Evolutionary conservation across 2,113 vertebrate genomes (phyloP).

Genomic region (Recurvirostra avosetta): DNA sequence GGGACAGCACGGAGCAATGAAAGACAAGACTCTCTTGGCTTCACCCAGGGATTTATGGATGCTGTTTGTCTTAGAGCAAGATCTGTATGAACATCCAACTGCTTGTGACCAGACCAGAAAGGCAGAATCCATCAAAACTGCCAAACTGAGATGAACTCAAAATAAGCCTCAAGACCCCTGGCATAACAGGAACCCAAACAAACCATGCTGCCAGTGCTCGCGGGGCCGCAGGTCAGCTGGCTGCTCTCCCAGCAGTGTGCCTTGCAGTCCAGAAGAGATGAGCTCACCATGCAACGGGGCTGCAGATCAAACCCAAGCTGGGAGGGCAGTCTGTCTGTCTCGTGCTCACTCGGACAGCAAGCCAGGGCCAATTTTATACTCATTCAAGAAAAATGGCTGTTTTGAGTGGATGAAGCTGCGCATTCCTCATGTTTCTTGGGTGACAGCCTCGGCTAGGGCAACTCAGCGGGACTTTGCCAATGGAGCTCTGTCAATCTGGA

Average conservation of each 20-base stretch:
- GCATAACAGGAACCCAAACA: constrained; percentile 50
- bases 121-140: neutral
- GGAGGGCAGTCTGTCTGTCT: neutral
- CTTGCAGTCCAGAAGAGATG: neutral
- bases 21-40: neutral
- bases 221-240: neutral
- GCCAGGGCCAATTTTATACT: neutral
- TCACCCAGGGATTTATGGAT: constrained; percentile 12
- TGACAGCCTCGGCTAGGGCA: neutral
- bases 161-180: constrained; percentile 31
- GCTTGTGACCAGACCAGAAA: neutral
- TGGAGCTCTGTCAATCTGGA: rapidly evolving
- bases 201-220: neutral
- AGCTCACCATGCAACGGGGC: neutral
- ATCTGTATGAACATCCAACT: neutral
- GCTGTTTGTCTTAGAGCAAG: constrained; percentile 10
- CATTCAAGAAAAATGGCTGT: neutral
- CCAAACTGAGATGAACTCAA: constrained; percentile 10
- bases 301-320: neutral
- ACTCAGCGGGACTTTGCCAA: rapidly evolving
- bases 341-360: neutral
- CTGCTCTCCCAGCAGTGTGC: constrained; percentile 13
- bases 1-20: neutral
- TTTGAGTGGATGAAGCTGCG: neutral
- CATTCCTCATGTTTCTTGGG: neutral